Evolutionary conservation across 2,113 vertebrate species (phyloP), one percentile per base, ranked within the genome.

Genomic region (Eudyptes chrysolophus): DNA sequence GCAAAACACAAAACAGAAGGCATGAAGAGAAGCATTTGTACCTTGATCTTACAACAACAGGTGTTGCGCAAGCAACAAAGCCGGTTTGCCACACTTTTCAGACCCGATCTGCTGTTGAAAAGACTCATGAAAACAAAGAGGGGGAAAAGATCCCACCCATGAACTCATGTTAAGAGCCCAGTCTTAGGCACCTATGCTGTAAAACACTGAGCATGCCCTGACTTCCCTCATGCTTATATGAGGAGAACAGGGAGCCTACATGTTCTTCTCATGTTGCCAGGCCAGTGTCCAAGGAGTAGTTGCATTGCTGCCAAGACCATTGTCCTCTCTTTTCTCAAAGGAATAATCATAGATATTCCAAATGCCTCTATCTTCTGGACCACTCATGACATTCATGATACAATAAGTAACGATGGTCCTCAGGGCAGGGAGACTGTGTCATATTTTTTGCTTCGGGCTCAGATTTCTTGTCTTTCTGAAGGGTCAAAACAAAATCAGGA

Each of bases 131-230:
- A 69, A 90, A 48, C 27, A 20, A 64, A 44, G 18, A 20, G 2
- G 3, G 7, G 17, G 6, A 8, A 44, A 36, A 65, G 22, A 20
- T 22, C 44, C n/a, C 8, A 10, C 30, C 22, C 46, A 13, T 51
- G 38, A 83, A 36, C 17, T 64, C 34, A 42, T 15, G 4, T 48
- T 40, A 30, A n/a, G 7, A 71, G 4, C 16, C 9, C 21, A 57
- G 32, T 65, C n/a, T 60, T 38, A 6, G 1, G 2, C 14, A 54
- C 3, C 9, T 36, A 2, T 4, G 2, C 54, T 72, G 13, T 46
- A 58, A 92, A 93, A 90, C 16, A 20, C 29, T 71, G 66, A 51
- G 13, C 13, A 48, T 3, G 19, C 10, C 3, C 7, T 77, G 48
- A 51, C 40, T 54, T 88, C 69, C 60, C 5, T 90, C 16, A 34